Percentiles rank a stretch among this genome's conserved stretches.
Evolutionary conservation across 1,140 invertebrate species (phyloP).

Genomic region (Cardiocondyla obscurior): DNA sequence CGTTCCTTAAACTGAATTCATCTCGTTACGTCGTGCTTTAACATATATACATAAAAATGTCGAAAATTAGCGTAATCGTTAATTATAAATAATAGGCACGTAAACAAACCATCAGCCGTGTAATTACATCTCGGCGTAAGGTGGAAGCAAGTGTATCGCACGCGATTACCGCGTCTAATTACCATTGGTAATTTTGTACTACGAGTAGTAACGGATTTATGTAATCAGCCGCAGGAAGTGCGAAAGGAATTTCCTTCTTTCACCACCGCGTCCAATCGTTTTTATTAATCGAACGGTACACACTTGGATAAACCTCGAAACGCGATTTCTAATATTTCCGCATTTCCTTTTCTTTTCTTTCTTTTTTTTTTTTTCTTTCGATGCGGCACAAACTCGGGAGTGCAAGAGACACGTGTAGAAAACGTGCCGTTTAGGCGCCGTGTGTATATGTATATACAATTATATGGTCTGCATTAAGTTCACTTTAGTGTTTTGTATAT

Average conservation of each 20-base stretch:
- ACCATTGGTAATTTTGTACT: slow-evolving; percentile 23
- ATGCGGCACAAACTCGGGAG: slow-evolving; percentile 21
- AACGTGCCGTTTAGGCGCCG: slow-evolving; percentile 1
- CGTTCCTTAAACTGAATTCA: neutral
- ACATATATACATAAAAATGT: slow-evolving; percentile 22
- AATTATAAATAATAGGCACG: slow-evolving; percentile 23
- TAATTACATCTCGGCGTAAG: slow-evolving; percentile 12
- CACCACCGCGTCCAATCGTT: neutral
- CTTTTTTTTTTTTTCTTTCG: neutral
- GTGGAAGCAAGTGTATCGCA: neutral
- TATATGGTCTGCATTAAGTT: slow-evolving; percentile 77
- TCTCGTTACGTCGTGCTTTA: neutral
- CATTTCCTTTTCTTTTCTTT: neutral
- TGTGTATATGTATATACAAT: slow-evolving; percentile 66
- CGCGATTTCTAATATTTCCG: neutral
- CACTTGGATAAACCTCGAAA: neutral
- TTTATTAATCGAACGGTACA: neutral
- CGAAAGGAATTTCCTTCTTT: slow-evolving; percentile 19
- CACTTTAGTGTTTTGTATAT: slow-evolving; percentile 64
- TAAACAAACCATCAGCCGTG: slow-evolving; percentile 8
- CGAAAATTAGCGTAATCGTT: slow-evolving; percentile 16
- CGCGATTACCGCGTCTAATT: slow-evolving; percentile 28
- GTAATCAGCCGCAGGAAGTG: slow-evolving; percentile 9
- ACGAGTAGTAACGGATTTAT: slow-evolving; percentile 21
- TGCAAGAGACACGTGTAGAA: slow-evolving; percentile 1